Conservation (phyloP, 2,797 vertebrate species). For the Ptychadena robeensis region DNA sequence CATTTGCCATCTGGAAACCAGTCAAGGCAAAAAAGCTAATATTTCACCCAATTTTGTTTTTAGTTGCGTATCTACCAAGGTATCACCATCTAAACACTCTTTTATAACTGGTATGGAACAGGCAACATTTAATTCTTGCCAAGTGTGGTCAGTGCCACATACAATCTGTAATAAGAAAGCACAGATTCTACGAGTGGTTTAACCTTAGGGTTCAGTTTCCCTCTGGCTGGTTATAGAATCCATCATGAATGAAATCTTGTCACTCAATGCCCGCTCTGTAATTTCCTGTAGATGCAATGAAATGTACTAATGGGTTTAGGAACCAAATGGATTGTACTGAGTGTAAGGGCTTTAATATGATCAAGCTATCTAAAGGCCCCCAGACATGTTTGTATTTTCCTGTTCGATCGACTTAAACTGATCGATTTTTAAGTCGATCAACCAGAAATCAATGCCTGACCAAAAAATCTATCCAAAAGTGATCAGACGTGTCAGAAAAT, state of each 20-base stretch:
- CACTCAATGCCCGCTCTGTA: background rate
- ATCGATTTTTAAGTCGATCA: too few relatives aligned
- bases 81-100: background rate
- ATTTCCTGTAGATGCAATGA: background rate
- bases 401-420: too few relatives aligned
- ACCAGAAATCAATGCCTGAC: too few relatives aligned
- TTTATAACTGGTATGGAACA: too few relatives aligned
- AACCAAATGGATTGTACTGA: background rate
- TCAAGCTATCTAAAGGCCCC: too few relatives aligned
- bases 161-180: background rate
- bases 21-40: too few relatives aligned
- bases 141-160: background rate
- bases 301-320: background rate
- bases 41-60: background rate
- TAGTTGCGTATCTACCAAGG: too few relatives aligned
- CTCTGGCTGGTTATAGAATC: background rate
- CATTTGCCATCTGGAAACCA: too few relatives aligned
- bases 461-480: too few relatives aligned
- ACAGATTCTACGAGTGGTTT: background rate
- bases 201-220: background rate
- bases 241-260: background rate
- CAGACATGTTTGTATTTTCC: too few relatives aligned
- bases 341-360: conserved; percentile 21
- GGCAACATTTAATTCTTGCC: too few relatives aligned
- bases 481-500: too few relatives aligned